These are phyloP conservation scores for Muntiacus reevesi DNA, from an alignment of 2,113 vertebrate species.

Conservation along the genomic window DNA sequence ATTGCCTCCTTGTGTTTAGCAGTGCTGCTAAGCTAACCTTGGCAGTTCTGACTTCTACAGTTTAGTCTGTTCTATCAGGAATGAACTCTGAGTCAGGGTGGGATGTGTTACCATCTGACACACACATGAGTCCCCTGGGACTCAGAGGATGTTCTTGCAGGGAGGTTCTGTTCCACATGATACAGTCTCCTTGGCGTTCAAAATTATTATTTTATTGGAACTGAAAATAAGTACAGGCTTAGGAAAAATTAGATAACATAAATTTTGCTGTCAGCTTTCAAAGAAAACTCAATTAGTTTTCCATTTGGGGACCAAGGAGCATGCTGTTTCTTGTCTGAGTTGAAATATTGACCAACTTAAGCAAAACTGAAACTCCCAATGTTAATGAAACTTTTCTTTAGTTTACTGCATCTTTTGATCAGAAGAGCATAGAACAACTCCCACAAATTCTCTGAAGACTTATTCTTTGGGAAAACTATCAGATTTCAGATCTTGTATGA, in stretches of 20 bases:
- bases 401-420: neutral
- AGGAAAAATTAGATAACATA: neutral
- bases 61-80: slow-evolving; percentile 53
- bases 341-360: slow-evolving; percentile 44
- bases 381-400: slow-evolving; percentile 56
- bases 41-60: slow-evolving; percentile 36
- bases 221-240: slow-evolving; percentile 60
- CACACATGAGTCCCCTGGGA: slow-evolving; percentile 67
- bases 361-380: neutral
- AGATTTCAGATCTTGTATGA: neutral
- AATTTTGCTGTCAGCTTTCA: slow-evolving; percentile 25
- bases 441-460: neutral
- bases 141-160: slow-evolving; percentile 49
- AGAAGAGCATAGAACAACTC: slow-evolving; percentile 3
- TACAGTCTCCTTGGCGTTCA: slow-evolving; percentile 35
- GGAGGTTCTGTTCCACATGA: slow-evolving; percentile 65
- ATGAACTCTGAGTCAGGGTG: slow-evolving; percentile 41
- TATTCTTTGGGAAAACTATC: neutral
- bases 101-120: slow-evolving; percentile 66
- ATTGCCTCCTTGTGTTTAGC: neutral
- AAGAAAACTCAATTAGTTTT: slow-evolving; percentile 34
- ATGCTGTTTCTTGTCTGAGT: slow-evolving; percentile 59
- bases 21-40: slow-evolving; percentile 39
- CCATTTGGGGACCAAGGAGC: slow-evolving; percentile 54
- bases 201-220: slow-evolving; percentile 13